Percentiles rank a stretch among this genome's conserved stretches.
Evolutionary conservation across 2,888 invertebrate species (phyloP).

Genomic region (Stegana nigrithorax): DNA sequence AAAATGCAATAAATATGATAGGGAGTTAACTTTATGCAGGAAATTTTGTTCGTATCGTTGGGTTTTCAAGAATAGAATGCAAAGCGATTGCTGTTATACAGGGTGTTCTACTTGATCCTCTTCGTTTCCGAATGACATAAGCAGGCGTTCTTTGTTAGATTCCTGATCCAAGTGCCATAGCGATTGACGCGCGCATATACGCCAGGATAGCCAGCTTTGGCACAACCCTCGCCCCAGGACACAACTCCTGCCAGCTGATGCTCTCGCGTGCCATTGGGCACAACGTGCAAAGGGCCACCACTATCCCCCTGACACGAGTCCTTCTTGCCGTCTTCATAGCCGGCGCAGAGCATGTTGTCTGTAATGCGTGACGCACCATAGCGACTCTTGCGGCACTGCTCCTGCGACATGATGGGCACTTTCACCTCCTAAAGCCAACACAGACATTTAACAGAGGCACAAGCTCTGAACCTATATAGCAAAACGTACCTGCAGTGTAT

Average conservation of each 20-base stretch:
- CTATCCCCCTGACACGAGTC: constrained; percentile 68
- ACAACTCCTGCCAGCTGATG: constrained; percentile 75
- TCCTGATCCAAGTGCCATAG: constrained; percentile 77
- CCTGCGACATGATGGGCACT: constrained; percentile 78
- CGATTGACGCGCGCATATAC: constrained; percentile 86
- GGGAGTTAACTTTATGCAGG: too few relatives aligned
- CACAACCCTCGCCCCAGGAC: constrained; percentile 71
- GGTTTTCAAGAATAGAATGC: too few relatives aligned
- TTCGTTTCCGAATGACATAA: constrained; percentile 71
- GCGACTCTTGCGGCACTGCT: constrained; percentile 67
- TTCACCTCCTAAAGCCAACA: constrained; percentile 74
- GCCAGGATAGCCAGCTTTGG: constrained; percentile 77
- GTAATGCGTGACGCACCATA: constrained; percentile 65
- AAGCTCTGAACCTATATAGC: background rate
- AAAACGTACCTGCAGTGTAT: constrained; percentile 75
- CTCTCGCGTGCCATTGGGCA: constrained; percentile 54
- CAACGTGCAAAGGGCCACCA: constrained; percentile 65
- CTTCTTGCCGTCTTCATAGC: constrained; percentile 62
- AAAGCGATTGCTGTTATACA: too few relatives aligned
- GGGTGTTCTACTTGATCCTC: constrained; percentile 61
- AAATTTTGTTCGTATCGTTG: too few relatives aligned
- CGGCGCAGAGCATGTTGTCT: constrained; percentile 67
- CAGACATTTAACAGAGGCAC: background rate
- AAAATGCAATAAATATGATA: too few relatives aligned
- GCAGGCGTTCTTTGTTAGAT: constrained; percentile 77